These are phyloP conservation scores for Megaceryle alcyon DNA, from an alignment of 2,797 vertebrate genomes.

Conservation along the genomic window DNA sequence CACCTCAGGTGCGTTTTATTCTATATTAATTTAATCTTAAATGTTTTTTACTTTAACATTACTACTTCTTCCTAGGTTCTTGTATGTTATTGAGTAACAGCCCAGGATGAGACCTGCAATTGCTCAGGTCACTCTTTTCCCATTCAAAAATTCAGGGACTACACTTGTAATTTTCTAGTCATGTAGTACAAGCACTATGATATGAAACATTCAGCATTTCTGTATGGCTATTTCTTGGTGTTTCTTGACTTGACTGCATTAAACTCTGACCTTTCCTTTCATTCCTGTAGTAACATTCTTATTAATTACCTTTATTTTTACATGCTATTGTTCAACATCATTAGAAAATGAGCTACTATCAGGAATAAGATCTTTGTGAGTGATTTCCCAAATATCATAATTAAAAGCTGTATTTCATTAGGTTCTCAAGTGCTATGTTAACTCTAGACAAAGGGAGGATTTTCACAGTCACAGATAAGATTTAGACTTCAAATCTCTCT, in stretches of 20 bases:
- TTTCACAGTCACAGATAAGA: slow-evolving; percentile 15
- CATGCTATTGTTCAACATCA: background rate
- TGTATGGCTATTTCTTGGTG: background rate
- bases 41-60: background rate
- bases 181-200: background rate
- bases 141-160: background rate
- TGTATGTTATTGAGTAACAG: background rate
- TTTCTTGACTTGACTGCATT: background rate
- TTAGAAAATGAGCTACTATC: slow-evolving; percentile 27
- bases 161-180: background rate
- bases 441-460: slow-evolving; percentile 12
- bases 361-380: background rate
- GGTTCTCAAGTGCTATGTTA: slow-evolving; percentile 1
- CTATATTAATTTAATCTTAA: background rate
- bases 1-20: background rate
- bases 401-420: slow-evolving; percentile 39
- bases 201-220: background rate
- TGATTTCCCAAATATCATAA: slow-evolving; percentile 32
- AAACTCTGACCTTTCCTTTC: background rate
- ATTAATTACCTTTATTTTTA: background rate
- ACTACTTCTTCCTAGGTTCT: background rate
- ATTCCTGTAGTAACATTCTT: background rate
- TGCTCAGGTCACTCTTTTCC: background rate
- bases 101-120: background rate
- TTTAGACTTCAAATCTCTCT: slow-evolving; percentile 28